Evolutionary conservation across 2,113 vertebrate genomes (phyloP).

Genomic region (Platanista minor): DNA sequence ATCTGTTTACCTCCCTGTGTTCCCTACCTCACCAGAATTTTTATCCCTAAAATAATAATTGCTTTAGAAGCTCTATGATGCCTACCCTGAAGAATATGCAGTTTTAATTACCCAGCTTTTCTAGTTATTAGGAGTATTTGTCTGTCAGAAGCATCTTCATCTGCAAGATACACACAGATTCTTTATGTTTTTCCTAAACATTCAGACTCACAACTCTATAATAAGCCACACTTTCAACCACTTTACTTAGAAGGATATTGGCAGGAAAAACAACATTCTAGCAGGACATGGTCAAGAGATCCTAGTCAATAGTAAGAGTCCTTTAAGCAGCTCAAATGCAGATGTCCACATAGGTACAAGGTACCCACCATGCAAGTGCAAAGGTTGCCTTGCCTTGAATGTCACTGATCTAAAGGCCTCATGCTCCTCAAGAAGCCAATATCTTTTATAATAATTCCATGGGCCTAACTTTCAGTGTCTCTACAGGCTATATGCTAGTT

Average conservation of each 20-base stretch:
- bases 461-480: background rate
- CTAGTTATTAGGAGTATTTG: background rate
- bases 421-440: background rate
- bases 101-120: background rate
- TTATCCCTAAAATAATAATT: background rate
- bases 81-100: background rate
- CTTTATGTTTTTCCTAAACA: background rate
- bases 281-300: background rate
- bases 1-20: background rate
- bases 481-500: background rate
- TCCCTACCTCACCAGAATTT: background rate
- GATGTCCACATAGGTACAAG: background rate
- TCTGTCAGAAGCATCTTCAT: background rate
- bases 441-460: background rate
- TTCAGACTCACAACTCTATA: background rate
- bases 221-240: background rate
- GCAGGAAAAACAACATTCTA: background rate
- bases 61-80: background rate
- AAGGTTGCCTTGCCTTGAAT: background rate
- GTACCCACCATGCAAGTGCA: background rate
- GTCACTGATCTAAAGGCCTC: background rate
- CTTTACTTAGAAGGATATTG: background rate
- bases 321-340: background rate
- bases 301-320: background rate
- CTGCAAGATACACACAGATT: background rate